phyloP scores from a whole-genome alignment of 1,140 invertebrate species.

The Drosophila insularis region DNA sequence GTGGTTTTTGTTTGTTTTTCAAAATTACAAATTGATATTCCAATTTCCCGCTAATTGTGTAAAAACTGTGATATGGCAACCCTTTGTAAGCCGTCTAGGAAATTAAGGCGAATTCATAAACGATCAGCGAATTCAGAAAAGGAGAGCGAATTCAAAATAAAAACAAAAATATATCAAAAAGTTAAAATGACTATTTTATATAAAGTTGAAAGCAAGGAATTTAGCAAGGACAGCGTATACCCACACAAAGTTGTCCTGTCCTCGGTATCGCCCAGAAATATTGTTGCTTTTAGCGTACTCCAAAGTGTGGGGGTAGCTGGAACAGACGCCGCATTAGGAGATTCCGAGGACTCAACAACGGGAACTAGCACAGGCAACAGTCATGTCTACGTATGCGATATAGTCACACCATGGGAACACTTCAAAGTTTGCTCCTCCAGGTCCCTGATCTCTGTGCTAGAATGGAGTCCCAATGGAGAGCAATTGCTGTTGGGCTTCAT shows the following conservation, averaged over 20 bases:
- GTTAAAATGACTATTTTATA: conserved; percentile 75
- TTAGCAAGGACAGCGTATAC: conserved; percentile 55
- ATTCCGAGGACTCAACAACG: conserved; percentile 25
- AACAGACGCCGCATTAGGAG: conserved; percentile 84
- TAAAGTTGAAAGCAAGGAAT: conserved; percentile 71
- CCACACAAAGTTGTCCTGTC: conserved; percentile 82
- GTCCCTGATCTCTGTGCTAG: conserved; percentile 88
- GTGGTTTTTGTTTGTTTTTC: not conserved
- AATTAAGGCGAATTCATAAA: no score
- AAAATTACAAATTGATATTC: not conserved
- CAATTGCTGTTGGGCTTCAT: conserved; percentile 90
- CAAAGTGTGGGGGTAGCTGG: conserved; percentile 75
- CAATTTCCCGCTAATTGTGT: no score
- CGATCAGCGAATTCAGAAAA: no score
- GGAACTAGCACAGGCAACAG: conserved; percentile 85
- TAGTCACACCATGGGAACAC: conserved; percentile 92
- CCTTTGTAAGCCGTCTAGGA: no score
- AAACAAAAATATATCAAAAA: not conserved
- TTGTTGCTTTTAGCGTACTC: conserved; percentile 91
- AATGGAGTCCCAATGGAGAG: conserved; percentile 93
- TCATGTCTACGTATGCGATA: conserved; percentile 90
- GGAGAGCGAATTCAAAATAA: no score
- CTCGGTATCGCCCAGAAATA: conserved; percentile 90
- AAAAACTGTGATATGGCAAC: no score
- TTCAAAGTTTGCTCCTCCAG: conserved; percentile 84